Base-by-base conservation (phyloP, 2,797 vertebrate species). In the Catostomus latipinnis region DNA sequence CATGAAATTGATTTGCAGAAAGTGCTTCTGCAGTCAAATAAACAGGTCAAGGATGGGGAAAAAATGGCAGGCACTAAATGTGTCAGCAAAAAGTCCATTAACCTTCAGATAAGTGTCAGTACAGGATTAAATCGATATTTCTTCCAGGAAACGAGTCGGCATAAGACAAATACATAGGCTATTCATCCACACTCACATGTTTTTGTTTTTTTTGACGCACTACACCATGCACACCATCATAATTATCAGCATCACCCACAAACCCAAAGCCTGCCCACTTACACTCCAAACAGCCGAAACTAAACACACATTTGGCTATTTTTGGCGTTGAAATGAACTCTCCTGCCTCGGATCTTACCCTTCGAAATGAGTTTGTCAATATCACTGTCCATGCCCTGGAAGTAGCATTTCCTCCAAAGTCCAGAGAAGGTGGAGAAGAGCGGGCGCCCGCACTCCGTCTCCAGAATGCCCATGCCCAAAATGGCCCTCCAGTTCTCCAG, bases 321-420 rank as follows among this genome's bases (percentile, higher is more conserved):
- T 43, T 48, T 34, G 10, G 6, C 9, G 18, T 58, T 13, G 16
- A 45, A 63, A 56, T 56, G 12, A 52, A 46, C 76, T 62, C 56
- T 68, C n/a, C 11, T 18, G 22, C 8, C 6, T 14, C 34, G 5
- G 13, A 65, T 63, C 90, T 87, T 88, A 96, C 96, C 96, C 90
- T 95, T 93, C 78, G 89, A 88, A 85, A 96, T 93, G 65, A 96
- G 94, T 85, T 93, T 92, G 88, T 95, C 94, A 75, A 97, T 95
- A 90, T 96, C 94, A 78, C 86, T 88, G 90, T 95, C 96, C 87
- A 94, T 90, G 72, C 92, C 93, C 86, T 89, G 87, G 84, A 92
- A 94, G 92, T 95, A 96, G 87, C 96, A 96, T 88, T 93, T 95
- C 88, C 93, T 94, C 96, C 96, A 96, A 34, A 96, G 95, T 60